Conservation (phyloP, 2,888 invertebrate species). For the Pachymerium ferrugineum region DNA sequence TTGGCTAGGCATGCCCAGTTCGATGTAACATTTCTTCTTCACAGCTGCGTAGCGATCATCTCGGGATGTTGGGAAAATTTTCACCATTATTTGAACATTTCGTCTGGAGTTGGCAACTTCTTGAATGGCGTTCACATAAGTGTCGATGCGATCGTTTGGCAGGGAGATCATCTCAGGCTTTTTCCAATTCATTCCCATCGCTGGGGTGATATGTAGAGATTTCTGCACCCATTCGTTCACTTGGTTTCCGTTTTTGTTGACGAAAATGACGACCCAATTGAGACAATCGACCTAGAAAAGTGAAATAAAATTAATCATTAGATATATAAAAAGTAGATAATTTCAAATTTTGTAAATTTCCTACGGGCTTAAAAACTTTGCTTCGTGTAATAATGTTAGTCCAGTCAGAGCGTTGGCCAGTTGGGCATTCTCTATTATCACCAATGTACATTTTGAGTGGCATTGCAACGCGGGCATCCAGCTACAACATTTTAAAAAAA, state of each 20-base stretch:
- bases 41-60: constrained; percentile 82
- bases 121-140: constrained; percentile 53
- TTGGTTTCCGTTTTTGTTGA: constrained; percentile 57
- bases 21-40: constrained; percentile 77
- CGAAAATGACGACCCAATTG: too few relatives aligned
- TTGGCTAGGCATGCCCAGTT: constrained; percentile 78
- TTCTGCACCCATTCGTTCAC: constrained; percentile 52
- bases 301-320: too few relatives aligned
- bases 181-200: constrained; percentile 64
- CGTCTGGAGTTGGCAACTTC: constrained; percentile 32
- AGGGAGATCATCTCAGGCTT: constrained; percentile 58
- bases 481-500: constrained; percentile 45
- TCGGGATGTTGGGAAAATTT: constrained; percentile 70
- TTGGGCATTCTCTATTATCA: too few relatives aligned
- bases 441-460: too few relatives aligned
- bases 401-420: too few relatives aligned
- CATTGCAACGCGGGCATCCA: constrained; percentile 63
- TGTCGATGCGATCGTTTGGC: constrained; percentile 65
- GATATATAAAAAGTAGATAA: too few relatives aligned
- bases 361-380: too few relatives aligned
- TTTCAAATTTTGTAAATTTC: too few relatives aligned
- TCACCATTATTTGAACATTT: constrained; percentile 66
- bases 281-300: too few relatives aligned
- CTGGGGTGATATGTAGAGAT: constrained; percentile 51
- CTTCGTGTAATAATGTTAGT: too few relatives aligned